Evolutionary conservation across 2,888 invertebrate genomes (phyloP).

Genomic region (Camponotus fellah): DNA sequence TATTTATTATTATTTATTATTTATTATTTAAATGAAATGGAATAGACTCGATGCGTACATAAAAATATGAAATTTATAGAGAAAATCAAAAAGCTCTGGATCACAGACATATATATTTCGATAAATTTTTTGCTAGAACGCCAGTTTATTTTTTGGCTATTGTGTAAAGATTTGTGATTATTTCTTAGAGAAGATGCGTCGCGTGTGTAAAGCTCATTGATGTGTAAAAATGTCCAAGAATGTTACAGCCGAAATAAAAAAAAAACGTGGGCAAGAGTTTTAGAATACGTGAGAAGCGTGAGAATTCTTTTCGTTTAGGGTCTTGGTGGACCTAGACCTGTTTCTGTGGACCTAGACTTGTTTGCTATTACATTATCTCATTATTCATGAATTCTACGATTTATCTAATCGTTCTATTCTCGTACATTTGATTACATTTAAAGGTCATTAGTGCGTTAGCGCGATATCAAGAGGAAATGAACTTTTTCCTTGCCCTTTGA

Average conservation of each 20-base stretch:
- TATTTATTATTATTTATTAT: too few relatives aligned
- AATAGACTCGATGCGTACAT: background rate
- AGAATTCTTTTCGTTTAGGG: background rate
- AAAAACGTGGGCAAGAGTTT: background rate
- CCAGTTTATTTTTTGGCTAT: background rate
- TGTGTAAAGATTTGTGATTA: background rate
- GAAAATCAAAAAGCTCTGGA: background rate
- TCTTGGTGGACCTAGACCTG: background rate
- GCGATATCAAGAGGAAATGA: background rate
- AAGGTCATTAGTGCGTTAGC: conserved; percentile 11
- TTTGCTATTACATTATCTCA: conserved; percentile 12
- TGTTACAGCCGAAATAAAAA: background rate
- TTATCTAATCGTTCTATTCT: conserved; percentile 36
- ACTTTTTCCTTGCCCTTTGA: conserved; percentile 23
- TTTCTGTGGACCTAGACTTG: background rate
- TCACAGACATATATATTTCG: background rate
- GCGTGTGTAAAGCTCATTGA: background rate
- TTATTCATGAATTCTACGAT: conserved; percentile 8
- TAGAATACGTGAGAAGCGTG: background rate
- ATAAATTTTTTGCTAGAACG: background rate
- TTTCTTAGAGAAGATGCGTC: background rate
- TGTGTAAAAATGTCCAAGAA: background rate
- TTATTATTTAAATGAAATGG: background rate
- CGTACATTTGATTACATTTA: conserved; percentile 31
- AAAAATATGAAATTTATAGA: background rate